These are phyloP conservation scores for Peromyscus polionotus DNA, from an alignment of 2,113 vertebrate species.

Conservation along the genomic window DNA sequence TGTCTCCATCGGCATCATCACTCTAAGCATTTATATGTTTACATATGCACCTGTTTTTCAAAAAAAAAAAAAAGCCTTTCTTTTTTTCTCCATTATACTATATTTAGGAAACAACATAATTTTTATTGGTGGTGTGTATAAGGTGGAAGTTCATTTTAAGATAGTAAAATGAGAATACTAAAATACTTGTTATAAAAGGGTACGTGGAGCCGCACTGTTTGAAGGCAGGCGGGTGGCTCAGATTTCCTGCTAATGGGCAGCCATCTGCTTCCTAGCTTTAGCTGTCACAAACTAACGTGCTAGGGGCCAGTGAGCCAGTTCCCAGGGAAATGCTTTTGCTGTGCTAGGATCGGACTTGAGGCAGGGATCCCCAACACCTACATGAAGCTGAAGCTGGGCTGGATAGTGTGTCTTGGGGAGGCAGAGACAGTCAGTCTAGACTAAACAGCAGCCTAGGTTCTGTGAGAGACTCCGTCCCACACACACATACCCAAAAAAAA, in stretches of 20 bases:
- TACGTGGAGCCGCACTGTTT: not conserved
- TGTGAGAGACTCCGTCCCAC: not conserved
- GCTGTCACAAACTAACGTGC: conserved; percentile 21
- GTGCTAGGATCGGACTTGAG: not conserved
- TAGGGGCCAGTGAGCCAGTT: not conserved
- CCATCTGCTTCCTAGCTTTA: not conserved
- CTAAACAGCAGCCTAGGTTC: not conserved
- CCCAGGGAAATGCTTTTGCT: not conserved
- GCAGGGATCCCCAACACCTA: not conserved
- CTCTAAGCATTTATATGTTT: not conserved
- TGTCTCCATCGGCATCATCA: not conserved
- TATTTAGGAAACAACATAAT: conserved; percentile 1
- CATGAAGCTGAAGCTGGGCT: not conserved
- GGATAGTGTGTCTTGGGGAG: too few species aligned
- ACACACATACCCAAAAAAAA: too few species aligned
- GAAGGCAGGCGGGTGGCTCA: not conserved
- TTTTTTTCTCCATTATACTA: conserved; percentile 31
- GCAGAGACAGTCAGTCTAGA: not conserved
- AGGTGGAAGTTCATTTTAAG: conserved; percentile 19
- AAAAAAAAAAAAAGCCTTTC: not conserved
- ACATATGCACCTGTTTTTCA: not conserved
- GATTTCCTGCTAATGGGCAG: conserved; percentile 1
- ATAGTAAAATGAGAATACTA: conserved; percentile 26
- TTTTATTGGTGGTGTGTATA: conserved; percentile 1
- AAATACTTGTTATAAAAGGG: conserved; percentile 11